A percentile compares a stretch with the other conserved stretches of the same genome.
Evolutionary conservation across 2,797 vertebrate genomes (phyloP).

Genomic region (Aselliscus stoliczkanus): DNA sequence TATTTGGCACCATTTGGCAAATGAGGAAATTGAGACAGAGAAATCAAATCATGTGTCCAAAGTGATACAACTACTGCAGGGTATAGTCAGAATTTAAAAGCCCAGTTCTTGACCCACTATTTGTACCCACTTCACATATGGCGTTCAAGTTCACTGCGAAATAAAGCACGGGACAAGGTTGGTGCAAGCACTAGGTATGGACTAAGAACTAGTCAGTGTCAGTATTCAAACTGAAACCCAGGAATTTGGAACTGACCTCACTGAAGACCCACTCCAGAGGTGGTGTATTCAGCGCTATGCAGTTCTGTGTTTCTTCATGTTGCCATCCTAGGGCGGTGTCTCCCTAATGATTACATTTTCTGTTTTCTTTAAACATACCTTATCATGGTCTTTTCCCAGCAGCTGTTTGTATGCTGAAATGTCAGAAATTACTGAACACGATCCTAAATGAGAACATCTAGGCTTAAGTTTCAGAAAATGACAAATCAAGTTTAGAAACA

Average conservation of each 20-base stretch:
- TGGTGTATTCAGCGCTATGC: neutral
- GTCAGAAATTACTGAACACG: neutral
- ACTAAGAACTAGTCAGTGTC: neutral
- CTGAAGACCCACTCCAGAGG: rapidly evolving
- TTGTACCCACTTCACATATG: rapidly evolving
- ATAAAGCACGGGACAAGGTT: neutral
- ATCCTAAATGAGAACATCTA: neutral
- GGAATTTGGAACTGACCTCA: neutral
- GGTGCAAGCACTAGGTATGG: neutral
- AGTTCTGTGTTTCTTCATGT: neutral
- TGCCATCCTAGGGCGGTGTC: neutral
- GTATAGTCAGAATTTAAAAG: neutral
- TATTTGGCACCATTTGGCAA: neutral
- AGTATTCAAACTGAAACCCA: neutral
- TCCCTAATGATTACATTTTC: neutral
- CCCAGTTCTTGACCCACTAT: neutral
- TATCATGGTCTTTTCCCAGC: slow-evolving; percentile 7
- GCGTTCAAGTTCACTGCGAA: neutral
- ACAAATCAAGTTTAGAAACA: neutral
- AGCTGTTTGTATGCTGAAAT: slow-evolving; percentile 24
- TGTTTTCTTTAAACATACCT: slow-evolving; percentile 9
- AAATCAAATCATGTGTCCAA: neutral
- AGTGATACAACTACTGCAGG: neutral
- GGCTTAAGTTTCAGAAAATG: neutral
- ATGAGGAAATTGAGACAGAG: neutral